Percentiles rank a stretch among this genome's conserved stretches.
These are phyloP conservation scores for Scaptomyza montana DNA, from an alignment of 1,140 invertebrate genomes.

Conservation along the genomic window DNA sequence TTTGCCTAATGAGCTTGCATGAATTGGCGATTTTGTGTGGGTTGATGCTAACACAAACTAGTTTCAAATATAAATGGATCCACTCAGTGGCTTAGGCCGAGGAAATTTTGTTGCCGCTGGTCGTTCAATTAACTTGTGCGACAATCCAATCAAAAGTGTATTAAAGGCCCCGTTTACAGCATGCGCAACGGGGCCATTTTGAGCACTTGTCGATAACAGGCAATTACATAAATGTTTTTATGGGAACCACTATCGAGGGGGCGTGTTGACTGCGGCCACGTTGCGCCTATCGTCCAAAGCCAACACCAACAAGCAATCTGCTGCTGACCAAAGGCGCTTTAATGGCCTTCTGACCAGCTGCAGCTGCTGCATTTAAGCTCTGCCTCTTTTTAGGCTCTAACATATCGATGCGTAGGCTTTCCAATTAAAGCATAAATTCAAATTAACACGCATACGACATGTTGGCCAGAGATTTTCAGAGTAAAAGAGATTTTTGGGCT, in stretches of 20 bases:
- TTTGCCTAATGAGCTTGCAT: constrained; percentile 73
- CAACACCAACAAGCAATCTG: constrained; percentile 36
- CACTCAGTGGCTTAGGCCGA: constrained; percentile 58
- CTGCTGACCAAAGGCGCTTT: constrained; percentile 60
- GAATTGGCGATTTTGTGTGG: constrained; percentile 54
- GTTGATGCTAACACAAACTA: constrained; percentile 31
- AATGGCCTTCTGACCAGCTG: constrained; percentile 50
- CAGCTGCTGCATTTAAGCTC: constrained; percentile 47
- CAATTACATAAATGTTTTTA: constrained; percentile 81
- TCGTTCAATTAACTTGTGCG: constrained; percentile 80
- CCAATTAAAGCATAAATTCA: constrained; percentile 73
- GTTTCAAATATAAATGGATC: constrained; percentile 72
- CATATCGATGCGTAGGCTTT: constrained; percentile 31
- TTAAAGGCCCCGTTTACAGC: constrained; percentile 70
- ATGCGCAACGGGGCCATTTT: constrained; percentile 60
- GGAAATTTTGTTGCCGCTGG: constrained; percentile 22
- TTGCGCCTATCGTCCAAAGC: constrained; percentile 41
- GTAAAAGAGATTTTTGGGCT: neutral
- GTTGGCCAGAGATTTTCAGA: constrained; percentile 7
- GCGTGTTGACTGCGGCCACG: constrained; percentile 26
- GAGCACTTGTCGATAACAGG: constrained; percentile 74
- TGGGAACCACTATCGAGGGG: constrained; percentile 16
- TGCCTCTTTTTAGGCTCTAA: constrained; percentile 28
- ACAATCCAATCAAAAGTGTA: constrained; percentile 82
- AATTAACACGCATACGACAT: constrained; percentile 55